Evolutionary conservation across 1,140 invertebrate genomes (phyloP), one percentile per base, ranked within the genome.

Genomic region (Drosophila hydei): DNA sequence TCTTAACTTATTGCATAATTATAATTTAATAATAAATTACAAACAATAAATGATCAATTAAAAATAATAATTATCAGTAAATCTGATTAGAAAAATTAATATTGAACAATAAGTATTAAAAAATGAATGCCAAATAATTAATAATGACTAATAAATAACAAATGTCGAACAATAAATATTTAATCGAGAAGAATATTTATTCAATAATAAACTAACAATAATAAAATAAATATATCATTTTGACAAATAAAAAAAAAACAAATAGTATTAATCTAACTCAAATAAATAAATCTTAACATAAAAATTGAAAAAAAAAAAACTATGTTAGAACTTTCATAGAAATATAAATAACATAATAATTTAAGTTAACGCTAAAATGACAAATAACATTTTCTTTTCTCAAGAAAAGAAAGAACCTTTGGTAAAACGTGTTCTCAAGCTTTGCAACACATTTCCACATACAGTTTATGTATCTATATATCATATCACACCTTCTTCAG

Each of bases 401-500:
- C 9, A 42, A 42, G 38, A 42, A 42, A 7, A 14, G 38, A 42
- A 16, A 33, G 11, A 3, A 16, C 14, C 14, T 42, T 42, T 5
- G 14, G 5, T 16, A 42, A 42, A 42, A 42, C 38, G 38, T 42
- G 38, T 42, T 42, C 38, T 42, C 38, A 6, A 8, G 38, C 38
- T 42, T 14, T 14, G 38, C 38, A 42, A 42, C 38, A 42, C 38
- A 7, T 42, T 42, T 42, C 38, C 38, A 14, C 38, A 42, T 42
- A 14, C 38, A 42, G 38, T 1, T 16, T 14, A 42, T 42, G 14
- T 14, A 42, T 11, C 14, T 16, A 42, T 42, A 42, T 42, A 42
- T 42, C 38, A 42, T 42, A 42, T 42, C n/a, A 42, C 38, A 42
- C 38, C 38, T 42, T 42, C 38, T 42, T 14, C 36, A 40, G 36